Conservation (phyloP, 2,888 invertebrate species). For the Lycocerus yunnanus region DNA sequence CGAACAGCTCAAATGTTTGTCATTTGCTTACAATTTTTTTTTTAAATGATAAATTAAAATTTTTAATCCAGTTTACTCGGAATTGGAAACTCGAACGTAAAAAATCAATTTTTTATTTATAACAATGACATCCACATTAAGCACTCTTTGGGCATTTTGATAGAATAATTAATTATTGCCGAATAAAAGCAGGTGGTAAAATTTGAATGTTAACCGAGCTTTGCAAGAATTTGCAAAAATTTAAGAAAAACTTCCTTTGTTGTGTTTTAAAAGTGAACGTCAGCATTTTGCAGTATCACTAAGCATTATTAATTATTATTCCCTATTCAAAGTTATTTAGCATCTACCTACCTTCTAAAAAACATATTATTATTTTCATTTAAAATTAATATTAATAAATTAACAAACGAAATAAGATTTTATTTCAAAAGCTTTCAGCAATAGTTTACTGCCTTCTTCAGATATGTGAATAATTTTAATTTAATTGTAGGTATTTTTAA, state of each 20-base stretch:
- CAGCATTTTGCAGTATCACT: neutral
- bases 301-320: neutral
- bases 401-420: no score
- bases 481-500: no score
- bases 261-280: neutral
- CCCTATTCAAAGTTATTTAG: neutral
- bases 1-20: neutral
- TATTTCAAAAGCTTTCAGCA: no score
- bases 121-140: neutral
- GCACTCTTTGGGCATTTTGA: neutral
- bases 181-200: conserved; percentile 22
- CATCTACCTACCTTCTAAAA: no score
- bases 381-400: no score
- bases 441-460: no score
- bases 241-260: neutral
- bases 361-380: no score
- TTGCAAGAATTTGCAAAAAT: neutral
- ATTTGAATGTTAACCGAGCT: neutral
- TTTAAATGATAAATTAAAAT: conserved; percentile 2
- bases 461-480: no score
- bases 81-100: neutral
- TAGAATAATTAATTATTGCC: conserved; percentile 14
- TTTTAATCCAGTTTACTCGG: neutral
- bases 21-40: neutral
- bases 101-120: conserved; percentile 1